Evolutionary conservation across 2,113 vertebrate species (phyloP).

Genomic region (Plestiodon gilberti): DNA sequence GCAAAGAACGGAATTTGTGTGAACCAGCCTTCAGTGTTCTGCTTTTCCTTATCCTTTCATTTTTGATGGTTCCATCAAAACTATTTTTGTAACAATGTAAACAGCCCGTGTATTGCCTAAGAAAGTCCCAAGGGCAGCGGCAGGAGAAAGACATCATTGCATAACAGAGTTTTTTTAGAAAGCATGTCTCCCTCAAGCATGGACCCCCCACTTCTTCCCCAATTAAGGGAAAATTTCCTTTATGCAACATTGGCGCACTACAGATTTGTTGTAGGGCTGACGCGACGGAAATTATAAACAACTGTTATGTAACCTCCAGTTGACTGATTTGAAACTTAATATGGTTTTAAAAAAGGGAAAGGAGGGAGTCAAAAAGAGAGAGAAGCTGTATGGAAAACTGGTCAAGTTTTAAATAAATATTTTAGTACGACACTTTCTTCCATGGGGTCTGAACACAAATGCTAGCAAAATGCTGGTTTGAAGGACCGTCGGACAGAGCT

Average conservation of each 20-base stretch:
- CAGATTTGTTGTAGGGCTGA: constrained; percentile 41
- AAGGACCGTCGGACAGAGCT: background rate
- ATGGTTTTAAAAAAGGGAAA: constrained; percentile 41
- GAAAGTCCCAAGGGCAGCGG: constrained; percentile 20
- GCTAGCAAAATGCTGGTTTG: constrained; percentile 13
- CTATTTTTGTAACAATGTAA: background rate
- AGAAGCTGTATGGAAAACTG: constrained; percentile 21
- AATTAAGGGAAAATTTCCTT: constrained; percentile 40
- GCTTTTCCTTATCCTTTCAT: background rate
- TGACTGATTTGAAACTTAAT: constrained; percentile 65
- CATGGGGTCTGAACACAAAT: background rate
- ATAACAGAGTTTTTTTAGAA: constrained; percentile 47
- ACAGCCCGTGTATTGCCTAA: constrained; percentile 9
- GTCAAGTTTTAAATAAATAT: constrained; percentile 32
- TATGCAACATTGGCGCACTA: constrained; percentile 49
- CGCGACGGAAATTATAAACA: constrained; percentile 68
- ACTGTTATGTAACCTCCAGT: constrained; percentile 56
- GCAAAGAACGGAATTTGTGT: too few species aligned
- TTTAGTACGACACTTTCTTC: constrained; percentile 27
- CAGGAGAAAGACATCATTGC: constrained; percentile 7
- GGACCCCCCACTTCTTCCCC: constrained; percentile 14
- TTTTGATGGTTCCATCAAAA: background rate
- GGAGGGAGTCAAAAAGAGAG: background rate
- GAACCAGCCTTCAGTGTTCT: background rate
- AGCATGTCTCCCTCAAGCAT: constrained; percentile 43